Percentiles rank a stretch among this genome's conserved stretches.
Evolutionary conservation across 2,113 vertebrate genomes (phyloP).

Genomic region (Castor canadensis): DNA sequence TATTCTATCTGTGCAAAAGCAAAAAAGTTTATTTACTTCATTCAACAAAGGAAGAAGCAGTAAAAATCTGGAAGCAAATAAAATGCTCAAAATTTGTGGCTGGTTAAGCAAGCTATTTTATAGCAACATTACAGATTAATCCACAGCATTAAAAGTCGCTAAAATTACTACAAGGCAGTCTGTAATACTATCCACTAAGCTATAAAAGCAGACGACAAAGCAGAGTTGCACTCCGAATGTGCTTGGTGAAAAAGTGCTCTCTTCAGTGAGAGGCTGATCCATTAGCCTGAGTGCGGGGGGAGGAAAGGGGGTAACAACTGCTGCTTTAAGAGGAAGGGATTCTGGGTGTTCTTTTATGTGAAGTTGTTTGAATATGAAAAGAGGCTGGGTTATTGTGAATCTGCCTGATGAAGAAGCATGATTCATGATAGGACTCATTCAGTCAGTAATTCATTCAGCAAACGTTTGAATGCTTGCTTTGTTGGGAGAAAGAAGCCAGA

Average conservation of each 20-base stretch:
- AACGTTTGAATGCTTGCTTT: slow-evolving; percentile 60
- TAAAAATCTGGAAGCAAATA: slow-evolving; percentile 1
- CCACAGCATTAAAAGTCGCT: slow-evolving; percentile 9
- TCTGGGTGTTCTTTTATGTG: slow-evolving; percentile 53
- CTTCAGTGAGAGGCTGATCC: background rate
- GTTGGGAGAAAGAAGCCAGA: slow-evolving; percentile 15
- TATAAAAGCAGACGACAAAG: slow-evolving; percentile 51
- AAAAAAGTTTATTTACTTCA: slow-evolving; percentile 51
- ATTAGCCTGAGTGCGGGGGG: background rate
- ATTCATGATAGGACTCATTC: slow-evolving; percentile 64
- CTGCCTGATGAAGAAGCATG: slow-evolving; percentile 58
- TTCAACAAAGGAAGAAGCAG: slow-evolving; percentile 8
- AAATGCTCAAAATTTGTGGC: slow-evolving; percentile 41
- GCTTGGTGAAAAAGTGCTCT: slow-evolving; percentile 32
- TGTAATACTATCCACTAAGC: background rate
- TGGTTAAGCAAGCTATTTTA: slow-evolving; percentile 7
- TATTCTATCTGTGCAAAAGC: background rate
- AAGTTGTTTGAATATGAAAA: slow-evolving; percentile 66
- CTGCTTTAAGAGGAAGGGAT: slow-evolving; percentile 58
- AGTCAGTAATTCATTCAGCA: slow-evolving; percentile 54
- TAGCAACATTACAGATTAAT: background rate
- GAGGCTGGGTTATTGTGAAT: slow-evolving; percentile 62
- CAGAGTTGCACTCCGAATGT: background rate
- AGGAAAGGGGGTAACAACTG: background rate
- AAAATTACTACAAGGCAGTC: slow-evolving; percentile 19